Percentiles rank a stretch among this genome's conserved stretches.
phyloP scores from a whole-genome alignment of 2,113 vertebrate species.

The Spermophilus dauricus region DNA sequence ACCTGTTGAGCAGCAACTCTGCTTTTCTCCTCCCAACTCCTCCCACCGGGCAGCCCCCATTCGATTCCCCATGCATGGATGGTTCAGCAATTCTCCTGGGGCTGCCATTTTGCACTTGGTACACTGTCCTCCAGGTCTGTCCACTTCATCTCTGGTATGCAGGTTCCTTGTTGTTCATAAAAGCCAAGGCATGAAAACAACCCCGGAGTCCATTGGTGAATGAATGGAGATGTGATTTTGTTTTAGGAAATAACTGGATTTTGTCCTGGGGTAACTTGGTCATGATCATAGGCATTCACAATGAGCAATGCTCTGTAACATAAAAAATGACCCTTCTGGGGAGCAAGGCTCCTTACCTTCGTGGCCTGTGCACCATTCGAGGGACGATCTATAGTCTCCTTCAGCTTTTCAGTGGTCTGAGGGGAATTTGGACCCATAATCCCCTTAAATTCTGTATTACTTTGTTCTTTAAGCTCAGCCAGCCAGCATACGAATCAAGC shows the following conservation, averaged over 20 bases:
- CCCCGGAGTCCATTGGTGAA: not conserved
- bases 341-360: not conserved
- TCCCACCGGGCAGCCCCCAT: no score
- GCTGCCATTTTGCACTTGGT: not conserved
- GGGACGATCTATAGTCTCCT: not conserved
- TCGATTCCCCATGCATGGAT: not conserved
- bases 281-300: not conserved
- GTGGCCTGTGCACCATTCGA: not conserved
- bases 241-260: not conserved
- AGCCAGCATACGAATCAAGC: not conserved
- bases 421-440: not conserved
- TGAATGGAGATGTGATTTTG: not conserved
- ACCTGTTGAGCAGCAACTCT: not conserved
- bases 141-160: not conserved
- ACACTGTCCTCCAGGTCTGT: not conserved
- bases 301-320: not conserved
- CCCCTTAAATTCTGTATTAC: not conserved
- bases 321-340: not conserved
- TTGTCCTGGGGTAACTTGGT: not conserved
- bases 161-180: not conserved
- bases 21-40: not conserved
- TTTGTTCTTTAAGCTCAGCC: not conserved
- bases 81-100: not conserved
- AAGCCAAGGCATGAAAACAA: not conserved
- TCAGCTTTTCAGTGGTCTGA: not conserved